Conservation (phyloP, 1,140 invertebrate genomes). For the Meloidogyne exigua region DNA sequence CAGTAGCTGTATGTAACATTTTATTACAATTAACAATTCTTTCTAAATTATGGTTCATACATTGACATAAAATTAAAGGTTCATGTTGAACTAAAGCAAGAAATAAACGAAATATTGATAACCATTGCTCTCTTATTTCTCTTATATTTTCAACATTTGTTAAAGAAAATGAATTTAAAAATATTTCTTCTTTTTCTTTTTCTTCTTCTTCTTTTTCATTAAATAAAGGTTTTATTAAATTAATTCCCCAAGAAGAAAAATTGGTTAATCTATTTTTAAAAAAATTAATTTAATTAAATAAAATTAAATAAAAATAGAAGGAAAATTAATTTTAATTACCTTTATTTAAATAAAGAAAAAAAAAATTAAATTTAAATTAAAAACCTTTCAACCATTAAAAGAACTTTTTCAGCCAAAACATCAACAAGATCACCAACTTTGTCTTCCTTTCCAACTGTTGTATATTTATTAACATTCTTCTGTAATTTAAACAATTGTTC, state of each 20-base stretch:
- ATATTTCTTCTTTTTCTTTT: neutral
- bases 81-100: slow-evolving; percentile 52
- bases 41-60: slow-evolving; percentile 41
- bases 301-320: no score
- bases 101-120: slow-evolving; percentile 37
- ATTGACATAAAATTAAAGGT: slow-evolving; percentile 45
- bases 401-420: slow-evolving; percentile 40
- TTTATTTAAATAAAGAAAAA: no score
- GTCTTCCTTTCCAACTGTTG: slow-evolving; percentile 37
- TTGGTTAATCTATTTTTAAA: slow-evolving; percentile 8
- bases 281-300: no score
- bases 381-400: slow-evolving; percentile 42
- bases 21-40: slow-evolving; percentile 42
- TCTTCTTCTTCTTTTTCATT: neutral
- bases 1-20: slow-evolving; percentile 41
- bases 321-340: no score
- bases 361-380: no score
- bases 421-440: slow-evolving; percentile 32
- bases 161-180: no score
- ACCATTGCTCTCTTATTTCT: slow-evolving; percentile 31
- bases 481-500: slow-evolving; percentile 23
- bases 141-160: no score
- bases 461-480: slow-evolving; percentile 40
- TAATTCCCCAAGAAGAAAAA: slow-evolving; percentile 12
- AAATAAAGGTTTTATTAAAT: neutral